Base-by-base conservation (phyloP, 2,797 vertebrate genomes). In the Hyperoplus immaculatus region DNA sequence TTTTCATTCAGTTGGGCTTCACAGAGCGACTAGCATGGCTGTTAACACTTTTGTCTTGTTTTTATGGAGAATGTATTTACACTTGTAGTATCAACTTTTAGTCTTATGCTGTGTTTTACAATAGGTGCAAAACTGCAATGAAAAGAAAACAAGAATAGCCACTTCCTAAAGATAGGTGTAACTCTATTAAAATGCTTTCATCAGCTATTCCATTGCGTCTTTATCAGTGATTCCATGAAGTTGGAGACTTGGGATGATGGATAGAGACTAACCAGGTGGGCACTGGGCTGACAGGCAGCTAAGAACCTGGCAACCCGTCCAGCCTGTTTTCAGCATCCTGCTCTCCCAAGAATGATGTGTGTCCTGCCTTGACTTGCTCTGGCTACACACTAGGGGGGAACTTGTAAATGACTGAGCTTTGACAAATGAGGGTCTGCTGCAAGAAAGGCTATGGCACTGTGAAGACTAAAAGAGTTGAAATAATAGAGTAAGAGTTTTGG, bases 241-340 rank as follows among this genome's bases (percentile, higher is more conserved):
- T 66, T 66, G n/a, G 57, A 18, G 46, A 18, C 0, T 56, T 76
- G 77, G 69, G 68, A 69, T 65, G 65, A n/a, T 69, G 72, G 11
- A 77, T 36, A 58, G 67, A 72, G 72, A 77, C 63, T 21, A 57
- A 65, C 50, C 83, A 88, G 86, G 78, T 79, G 80, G 75, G 70
- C 39, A 65, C 62, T 8, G 57, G 69, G 74, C 71, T 83, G 89
- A 86, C 64, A 74, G 69, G 70, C 54, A 68, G 78, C 81, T 78
- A 76, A 80, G 69, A 87, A 88, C 54, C 81, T 84, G 84, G 61
- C 77, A 90, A 81, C 77, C 72, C 87, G 75, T 66, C 85, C 64
- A 21, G 70, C 58, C 69, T 0, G 61, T 69, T 85, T 77, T 53
- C 73, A 59, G 50, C 76, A 87, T 83, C 80, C 87, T 87, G 83